Base-by-base conservation (phyloP, 1,140 invertebrate genomes). In the Helicorthomorpha holstii region DNA sequence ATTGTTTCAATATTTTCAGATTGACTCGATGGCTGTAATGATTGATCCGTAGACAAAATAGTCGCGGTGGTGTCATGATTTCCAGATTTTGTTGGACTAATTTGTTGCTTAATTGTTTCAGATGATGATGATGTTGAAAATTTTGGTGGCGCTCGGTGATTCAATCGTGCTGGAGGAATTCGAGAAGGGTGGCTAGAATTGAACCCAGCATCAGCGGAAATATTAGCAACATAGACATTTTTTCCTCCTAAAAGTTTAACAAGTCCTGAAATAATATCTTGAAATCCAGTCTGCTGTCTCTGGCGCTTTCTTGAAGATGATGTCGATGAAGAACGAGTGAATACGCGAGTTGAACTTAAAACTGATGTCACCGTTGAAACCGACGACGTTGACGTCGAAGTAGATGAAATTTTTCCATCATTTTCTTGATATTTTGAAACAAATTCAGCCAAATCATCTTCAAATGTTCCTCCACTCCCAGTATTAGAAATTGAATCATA, bases 61-160 rank as follows among this genome's bases (percentile, higher is more conserved):
- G 21, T 22, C 22, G 19, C 19, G 4, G 43, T 45, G 14, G 43
- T 45, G 10, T 7, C 7, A 22, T 45, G 4, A n/a, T 44, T 44
- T 10, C 4, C 43, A 44, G 19, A 14, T 7, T 19, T 2, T 4
- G 46, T 48, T 10, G 4, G 25, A 48, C 7, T 23, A 48, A 7
- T 10, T 7, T 12, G 25, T 3, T 27, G 4, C 3, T 10, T 48
- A 48, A 23, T 12, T 7, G 10, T 12, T 7, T 12, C 3, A n/a
- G 46, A 12, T 34, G 48, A 49, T 34, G 48, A n/a, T 29, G 4
- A 14, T 23, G 12, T 27, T 48, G 46, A 21, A 50, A 50, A 23
- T 3, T 23, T 12, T 21, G 62, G 60, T 0, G 87, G 87, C 1
- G 86, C 87, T 45, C 88, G 69, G 62, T 91, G 89, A 60, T 93